phyloP scores from a whole-genome alignment of 2,113 vertebrate species.

The Gallinago undulata region DNA sequence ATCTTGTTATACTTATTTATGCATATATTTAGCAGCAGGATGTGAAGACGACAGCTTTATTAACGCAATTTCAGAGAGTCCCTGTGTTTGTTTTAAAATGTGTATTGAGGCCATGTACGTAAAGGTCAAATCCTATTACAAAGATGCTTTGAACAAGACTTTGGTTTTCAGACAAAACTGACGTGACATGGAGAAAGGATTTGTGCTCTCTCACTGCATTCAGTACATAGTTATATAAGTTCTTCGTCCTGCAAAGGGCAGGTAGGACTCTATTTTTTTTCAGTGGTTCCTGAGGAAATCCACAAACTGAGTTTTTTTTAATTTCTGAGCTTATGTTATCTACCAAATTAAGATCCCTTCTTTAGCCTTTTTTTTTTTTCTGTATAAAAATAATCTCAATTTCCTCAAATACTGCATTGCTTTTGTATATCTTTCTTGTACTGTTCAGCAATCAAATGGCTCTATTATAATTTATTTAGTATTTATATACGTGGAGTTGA shows the following conservation, averaged over 20 bases:
- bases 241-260: neutral
- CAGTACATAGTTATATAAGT: neutral
- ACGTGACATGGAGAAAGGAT: neutral
- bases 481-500: neutral
- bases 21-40: neutral
- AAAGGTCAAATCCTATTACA: neutral
- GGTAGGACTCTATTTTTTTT: neutral
- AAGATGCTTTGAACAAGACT: neutral
- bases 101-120: neutral
- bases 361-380: neutral
- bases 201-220: neutral
- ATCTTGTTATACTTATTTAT: neutral
- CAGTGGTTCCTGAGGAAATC: neutral
- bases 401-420: neutral
- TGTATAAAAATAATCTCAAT: neutral
- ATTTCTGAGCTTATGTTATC: neutral
- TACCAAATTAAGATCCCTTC: neutral
- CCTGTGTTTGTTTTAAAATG: neutral
- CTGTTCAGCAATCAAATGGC: neutral
- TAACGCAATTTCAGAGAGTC: neutral
- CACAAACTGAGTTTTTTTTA: neutral
- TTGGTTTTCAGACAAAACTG: neutral
- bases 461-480: neutral
- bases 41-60: neutral
- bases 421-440: neutral